These are phyloP conservation scores for Camponotus vicinus DNA, from an alignment of 1,140 invertebrate species.

Conservation along the genomic window DNA sequence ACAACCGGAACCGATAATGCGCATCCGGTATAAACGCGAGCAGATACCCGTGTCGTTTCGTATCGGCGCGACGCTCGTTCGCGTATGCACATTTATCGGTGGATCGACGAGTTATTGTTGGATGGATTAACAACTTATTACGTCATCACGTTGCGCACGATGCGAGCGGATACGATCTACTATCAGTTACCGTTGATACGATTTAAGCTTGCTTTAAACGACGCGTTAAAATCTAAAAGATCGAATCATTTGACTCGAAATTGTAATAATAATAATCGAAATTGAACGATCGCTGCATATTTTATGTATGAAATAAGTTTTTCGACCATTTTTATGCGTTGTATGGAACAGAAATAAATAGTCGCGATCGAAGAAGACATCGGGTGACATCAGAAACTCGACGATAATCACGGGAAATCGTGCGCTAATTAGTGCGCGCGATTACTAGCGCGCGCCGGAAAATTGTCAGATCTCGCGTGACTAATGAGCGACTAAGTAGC, in stretches of 20 bases:
- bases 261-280: background rate
- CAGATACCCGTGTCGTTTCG: constrained; percentile 46
- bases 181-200: constrained; percentile 1
- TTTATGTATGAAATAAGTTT: background rate
- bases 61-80: constrained; percentile 27
- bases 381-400: background rate
- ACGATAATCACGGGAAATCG: constrained; percentile 6
- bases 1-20: constrained; percentile 79
- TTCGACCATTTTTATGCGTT: background rate
- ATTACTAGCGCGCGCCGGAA: constrained; percentile 45
- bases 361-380: background rate
- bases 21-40: constrained; percentile 72
- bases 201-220: constrained; percentile 10
- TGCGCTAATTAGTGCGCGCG: constrained; percentile 32
- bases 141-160: constrained; percentile 62
- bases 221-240: background rate
- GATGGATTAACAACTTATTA: constrained; percentile 80
- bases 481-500: constrained; percentile 59
- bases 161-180: background rate
- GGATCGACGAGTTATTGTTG: constrained; percentile 77
- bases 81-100: constrained; percentile 72
- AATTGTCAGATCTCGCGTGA: constrained; percentile 52
- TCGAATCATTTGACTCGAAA: background rate
- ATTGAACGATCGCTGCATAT: background rate
- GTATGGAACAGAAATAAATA: background rate